These are phyloP conservation scores for Sylvilagus bachmani DNA, from an alignment of 2,113 vertebrate genomes.

Conservation along the genomic window DNA sequence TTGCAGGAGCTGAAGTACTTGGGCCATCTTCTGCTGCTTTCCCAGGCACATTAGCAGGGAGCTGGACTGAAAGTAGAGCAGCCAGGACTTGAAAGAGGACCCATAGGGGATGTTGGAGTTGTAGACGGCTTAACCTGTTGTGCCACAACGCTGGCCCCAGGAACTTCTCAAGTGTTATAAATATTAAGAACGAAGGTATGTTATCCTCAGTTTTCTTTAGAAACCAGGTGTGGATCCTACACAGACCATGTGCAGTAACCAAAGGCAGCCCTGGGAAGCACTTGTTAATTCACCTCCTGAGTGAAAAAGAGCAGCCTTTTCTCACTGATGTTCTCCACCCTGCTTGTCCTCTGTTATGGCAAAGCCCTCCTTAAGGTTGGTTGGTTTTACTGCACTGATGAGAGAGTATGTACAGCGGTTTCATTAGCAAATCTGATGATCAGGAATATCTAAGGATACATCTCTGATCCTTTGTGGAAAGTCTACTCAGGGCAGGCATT, in stretches of 20 bases:
- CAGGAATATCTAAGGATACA: neutral
- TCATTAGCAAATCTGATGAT: neutral
- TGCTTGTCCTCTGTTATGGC: no score
- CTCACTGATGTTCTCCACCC: neutral
- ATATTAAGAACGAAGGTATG: neutral
- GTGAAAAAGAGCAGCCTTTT: no score
- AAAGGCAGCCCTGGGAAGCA: neutral
- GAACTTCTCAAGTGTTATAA: neutral
- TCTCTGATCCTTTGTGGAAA: neutral
- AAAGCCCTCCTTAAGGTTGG: neutral
- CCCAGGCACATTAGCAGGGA: no score
- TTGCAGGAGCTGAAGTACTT: no score
- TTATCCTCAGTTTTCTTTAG: neutral
- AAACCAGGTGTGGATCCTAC: neutral
- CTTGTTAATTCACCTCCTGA: neutral
- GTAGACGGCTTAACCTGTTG: no score
- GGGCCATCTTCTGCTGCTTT: no score
- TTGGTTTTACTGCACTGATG: neutral
- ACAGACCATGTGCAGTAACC: rapidly evolving
- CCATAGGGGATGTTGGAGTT: no score
- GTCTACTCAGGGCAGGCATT: neutral
- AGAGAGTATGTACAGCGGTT: neutral
- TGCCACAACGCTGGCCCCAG: no score
- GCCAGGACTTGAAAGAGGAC: no score
- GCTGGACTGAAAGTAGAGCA: no score